Evolutionary conservation across 2,113 vertebrate genomes (phyloP).

Genomic region (Coryphaenoides rupestris): DNA sequence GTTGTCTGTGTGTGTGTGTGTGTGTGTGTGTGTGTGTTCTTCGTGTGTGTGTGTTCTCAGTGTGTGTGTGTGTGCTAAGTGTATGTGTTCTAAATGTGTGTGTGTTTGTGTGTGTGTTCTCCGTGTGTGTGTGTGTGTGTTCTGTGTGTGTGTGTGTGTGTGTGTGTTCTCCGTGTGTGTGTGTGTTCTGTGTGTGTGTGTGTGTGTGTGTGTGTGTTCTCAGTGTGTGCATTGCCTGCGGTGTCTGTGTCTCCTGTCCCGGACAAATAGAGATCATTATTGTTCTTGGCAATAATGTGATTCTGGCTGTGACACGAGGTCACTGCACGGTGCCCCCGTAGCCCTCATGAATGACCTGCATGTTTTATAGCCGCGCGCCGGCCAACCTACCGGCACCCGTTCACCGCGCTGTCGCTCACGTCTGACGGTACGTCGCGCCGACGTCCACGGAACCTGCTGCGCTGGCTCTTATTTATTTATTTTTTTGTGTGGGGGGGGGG

Average conservation of each 20-base stretch:
- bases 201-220: neutral
- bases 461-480: conserved; percentile 9
- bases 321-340: neutral
- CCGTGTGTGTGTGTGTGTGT: neutral
- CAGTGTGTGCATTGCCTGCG: neutral
- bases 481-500: no score
- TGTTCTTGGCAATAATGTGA: conserved; percentile 3
- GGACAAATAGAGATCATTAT: neutral
- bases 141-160: neutral
- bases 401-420: neutral
- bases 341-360: neutral
- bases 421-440: neutral
- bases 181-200: neutral
- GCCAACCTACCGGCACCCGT: neutral
- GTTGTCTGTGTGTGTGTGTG: no score
- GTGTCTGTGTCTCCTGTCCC: neutral
- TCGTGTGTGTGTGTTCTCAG: neutral
- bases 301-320: neutral
- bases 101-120: neutral
- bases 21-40: no score
- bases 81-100: no score
- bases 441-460: no score
- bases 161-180: neutral
- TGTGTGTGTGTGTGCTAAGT: neutral
- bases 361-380: neutral